Evolutionary conservation across 2,113 vertebrate genomes (phyloP).

Genomic region (Cathartes aura): DNA sequence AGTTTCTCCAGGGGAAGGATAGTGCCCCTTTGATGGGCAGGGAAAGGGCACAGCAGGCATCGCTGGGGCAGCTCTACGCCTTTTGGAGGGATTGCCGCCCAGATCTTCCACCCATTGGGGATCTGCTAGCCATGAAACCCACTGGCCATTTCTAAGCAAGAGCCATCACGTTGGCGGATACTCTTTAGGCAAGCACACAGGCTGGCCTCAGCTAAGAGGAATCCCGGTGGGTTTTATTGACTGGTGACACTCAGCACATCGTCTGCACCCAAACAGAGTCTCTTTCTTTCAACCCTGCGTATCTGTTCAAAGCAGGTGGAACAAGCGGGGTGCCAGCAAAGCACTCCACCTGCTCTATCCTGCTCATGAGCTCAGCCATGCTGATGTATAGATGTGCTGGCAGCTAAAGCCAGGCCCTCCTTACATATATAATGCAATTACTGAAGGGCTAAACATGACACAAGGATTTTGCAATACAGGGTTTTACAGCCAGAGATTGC

Average conservation of each 20-base stretch:
- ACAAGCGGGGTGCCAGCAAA: neutral
- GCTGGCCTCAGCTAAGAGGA: neutral
- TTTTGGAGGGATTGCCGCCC: neutral
- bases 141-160: neutral
- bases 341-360: neutral
- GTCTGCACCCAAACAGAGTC: neutral
- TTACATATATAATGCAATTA: neutral
- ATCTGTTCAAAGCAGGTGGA: neutral
- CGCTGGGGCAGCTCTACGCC: neutral
- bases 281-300: neutral
- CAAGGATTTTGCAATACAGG: neutral
- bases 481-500: neutral
- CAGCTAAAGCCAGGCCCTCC: neutral
- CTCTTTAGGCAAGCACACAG: neutral
- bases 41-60: neutral
- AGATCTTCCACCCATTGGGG: neutral
- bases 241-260: neutral
- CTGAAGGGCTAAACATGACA: neutral
- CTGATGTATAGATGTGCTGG: neutral
- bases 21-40: neutral
- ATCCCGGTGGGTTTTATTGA: accelerated
- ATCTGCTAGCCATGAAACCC: neutral
- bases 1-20: neutral
- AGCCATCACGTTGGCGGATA: neutral
- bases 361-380: neutral